Evolutionary conservation across 30 jellyfish, hydroid and myxozoan genomes (phyloP).

Genomic region (Turritopsis rubra): DNA sequence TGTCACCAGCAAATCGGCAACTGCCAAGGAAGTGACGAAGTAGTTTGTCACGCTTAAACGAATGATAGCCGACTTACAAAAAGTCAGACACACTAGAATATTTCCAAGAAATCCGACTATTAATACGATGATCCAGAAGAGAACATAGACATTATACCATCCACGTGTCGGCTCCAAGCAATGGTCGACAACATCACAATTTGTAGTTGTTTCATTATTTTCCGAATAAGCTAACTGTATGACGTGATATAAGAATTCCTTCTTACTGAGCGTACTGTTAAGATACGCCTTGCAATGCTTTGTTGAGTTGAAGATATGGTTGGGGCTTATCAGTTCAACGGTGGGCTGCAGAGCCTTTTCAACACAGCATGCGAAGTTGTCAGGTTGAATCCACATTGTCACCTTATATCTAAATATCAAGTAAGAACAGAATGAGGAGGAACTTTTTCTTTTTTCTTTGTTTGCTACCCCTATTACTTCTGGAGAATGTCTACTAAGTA

Average conservation of each 20-base stretch:
- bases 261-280: not conserved
- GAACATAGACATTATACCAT: constrained; percentile 39
- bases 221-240: not conserved
- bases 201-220: not conserved
- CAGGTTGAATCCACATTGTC: not conserved
- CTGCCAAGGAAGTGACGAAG: constrained; percentile 42
- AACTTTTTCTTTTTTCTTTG: too few relatives aligned
- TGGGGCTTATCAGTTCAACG: not conserved
- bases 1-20: constrained; percentile 52
- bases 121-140: constrained; percentile 41
- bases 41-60: constrained; percentile 45
- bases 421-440: too few relatives aligned
- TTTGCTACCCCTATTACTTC: too few relatives aligned
- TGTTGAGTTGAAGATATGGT: constrained; percentile 14
- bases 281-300: constrained; percentile 9
- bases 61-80: constrained; percentile 32
- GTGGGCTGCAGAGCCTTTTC: constrained; percentile 6
- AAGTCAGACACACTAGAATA: constrained; percentile 39
- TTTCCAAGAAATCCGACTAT: constrained; percentile 53
- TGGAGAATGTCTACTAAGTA: too few relatives aligned
- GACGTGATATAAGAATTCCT: constrained; percentile 3
- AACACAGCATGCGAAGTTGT: constrained; percentile 18
- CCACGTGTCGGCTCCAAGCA: constrained; percentile 42
- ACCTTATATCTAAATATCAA: not conserved
- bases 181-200: not conserved